Conservation (phyloP, 2,113 vertebrate species). For the Boulengerochromis microlepis region DNA sequence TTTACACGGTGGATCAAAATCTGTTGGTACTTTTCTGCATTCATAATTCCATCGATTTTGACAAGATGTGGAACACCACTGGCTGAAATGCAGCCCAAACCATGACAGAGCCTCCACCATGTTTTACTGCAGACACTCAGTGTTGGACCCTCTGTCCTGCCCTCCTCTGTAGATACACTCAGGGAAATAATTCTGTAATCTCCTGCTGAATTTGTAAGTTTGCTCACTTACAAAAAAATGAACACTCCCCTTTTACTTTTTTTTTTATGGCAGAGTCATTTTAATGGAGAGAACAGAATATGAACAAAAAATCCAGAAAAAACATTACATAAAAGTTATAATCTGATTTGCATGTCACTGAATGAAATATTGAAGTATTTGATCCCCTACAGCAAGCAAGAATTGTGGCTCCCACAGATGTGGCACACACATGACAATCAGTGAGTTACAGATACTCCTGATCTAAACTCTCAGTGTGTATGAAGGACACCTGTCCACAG, state of each 20-base stretch:
- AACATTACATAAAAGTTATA: not conserved
- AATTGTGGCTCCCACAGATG: not conserved
- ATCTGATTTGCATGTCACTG: not conserved
- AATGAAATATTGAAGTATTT: not conserved
- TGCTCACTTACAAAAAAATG: not conserved
- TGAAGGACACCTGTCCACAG: not conserved
- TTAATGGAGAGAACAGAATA: not conserved
- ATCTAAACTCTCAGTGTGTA: not conserved
- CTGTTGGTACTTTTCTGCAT: not conserved
- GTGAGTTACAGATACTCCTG: not conserved
- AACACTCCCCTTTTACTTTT: not conserved
- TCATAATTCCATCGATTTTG: not conserved
- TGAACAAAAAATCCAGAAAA: not conserved
- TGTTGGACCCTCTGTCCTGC: not conserved
- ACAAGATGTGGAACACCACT: not conserved
- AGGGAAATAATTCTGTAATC: not conserved
- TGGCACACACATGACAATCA: not conserved
- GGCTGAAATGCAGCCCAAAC: not conserved
- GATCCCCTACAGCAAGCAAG: not conserved
- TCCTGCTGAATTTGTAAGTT: not conserved
- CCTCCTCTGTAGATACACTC: not conserved
- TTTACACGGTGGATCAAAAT: not conserved
- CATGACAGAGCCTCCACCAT: not conserved
- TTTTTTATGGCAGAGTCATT: not conserved
- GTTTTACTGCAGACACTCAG: not conserved